Percentiles rank a stretch among this genome's conserved stretches.
Conservation (phyloP, 2,797 vertebrate genomes). For the Brotula barbata region DNA sequence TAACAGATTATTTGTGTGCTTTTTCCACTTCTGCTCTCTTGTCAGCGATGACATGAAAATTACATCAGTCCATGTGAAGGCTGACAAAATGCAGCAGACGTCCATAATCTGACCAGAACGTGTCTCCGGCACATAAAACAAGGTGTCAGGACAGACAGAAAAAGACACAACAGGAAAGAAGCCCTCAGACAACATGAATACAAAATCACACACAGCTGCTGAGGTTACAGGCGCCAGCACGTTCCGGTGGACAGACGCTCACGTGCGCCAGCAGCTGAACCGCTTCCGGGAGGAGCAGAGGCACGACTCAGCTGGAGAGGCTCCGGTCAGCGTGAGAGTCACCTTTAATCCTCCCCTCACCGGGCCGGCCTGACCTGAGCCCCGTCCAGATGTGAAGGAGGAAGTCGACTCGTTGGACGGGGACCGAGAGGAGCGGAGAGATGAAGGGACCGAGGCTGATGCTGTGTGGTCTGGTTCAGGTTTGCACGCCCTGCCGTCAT, state of each 20-base stretch:
- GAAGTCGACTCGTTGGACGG: neutral
- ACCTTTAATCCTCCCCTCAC: conserved; percentile 22
- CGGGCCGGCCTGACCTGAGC: conserved; percentile 19
- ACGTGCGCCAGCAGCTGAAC: conserved; percentile 35
- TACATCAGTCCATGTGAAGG: neutral
- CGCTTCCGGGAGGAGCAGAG: conserved; percentile 15
- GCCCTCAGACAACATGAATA: conserved; percentile 44
- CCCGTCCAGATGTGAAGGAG: conserved; percentile 42
- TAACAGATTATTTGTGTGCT: neutral
- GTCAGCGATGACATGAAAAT: conserved; percentile 11
- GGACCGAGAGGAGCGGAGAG: conserved; percentile 2
- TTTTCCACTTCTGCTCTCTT: no score
- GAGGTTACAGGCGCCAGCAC: conserved; percentile 37
- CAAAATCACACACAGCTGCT: conserved; percentile 63
- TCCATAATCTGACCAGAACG: conserved; percentile 27
- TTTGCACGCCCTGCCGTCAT: conserved; percentile 44
- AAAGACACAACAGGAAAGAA: conserved; percentile 46
- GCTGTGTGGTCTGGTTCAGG: conserved; percentile 57
- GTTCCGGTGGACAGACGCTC: conserved; percentile 31
- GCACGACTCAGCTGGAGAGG: conserved; percentile 13
- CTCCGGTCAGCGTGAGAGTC: conserved; percentile 7
- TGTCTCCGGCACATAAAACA: conserved; percentile 24
- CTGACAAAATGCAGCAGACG: conserved; percentile 27
- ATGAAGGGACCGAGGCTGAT: conserved; percentile 1
- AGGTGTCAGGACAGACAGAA: conserved; percentile 47